Percentiles rank a stretch among this genome's conserved stretches.
Conservation (phyloP, 2,888 invertebrate species). For the Copidosoma aretas region DNA sequence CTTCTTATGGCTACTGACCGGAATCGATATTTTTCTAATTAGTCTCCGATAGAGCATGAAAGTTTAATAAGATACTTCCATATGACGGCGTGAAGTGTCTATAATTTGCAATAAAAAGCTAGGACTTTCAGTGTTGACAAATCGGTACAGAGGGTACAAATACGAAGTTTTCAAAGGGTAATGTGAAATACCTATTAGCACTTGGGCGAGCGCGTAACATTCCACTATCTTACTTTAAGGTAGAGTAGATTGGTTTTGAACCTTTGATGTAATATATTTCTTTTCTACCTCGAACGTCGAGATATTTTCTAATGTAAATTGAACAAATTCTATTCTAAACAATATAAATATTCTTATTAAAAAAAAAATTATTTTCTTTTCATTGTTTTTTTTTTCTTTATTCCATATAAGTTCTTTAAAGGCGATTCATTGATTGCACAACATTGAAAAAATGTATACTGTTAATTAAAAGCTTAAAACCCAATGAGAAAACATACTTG, state of each 20-base stretch:
- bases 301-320: conserved; percentile 16
- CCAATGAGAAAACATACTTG: no score
- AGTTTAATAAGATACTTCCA: conserved; percentile 4
- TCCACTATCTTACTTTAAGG: conserved; percentile 22
- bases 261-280: conserved; percentile 33
- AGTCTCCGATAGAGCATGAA: neutral
- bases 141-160: conserved; percentile 30
- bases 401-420: conserved; percentile 16
- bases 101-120: no score
- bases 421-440: neutral
- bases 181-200: conserved; percentile 8
- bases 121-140: no score
- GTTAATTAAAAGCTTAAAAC: no score
- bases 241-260: conserved; percentile 14
- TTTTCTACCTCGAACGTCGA: conserved; percentile 29
- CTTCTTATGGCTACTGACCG: neutral
- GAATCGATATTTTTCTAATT: no score
- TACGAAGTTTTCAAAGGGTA: conserved; percentile 30
- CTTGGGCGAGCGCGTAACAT: conserved; percentile 28
- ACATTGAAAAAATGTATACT: neutral
- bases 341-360: no score
- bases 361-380: no score
- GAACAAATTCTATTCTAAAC: no score
- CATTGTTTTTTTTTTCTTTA: conserved; percentile 16
- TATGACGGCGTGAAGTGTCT: no score